Evolutionary conservation across 2,113 vertebrate genomes (phyloP), one percentile per base, ranked within the genome.

Genomic region (Ictalurus punctatus): DNA sequence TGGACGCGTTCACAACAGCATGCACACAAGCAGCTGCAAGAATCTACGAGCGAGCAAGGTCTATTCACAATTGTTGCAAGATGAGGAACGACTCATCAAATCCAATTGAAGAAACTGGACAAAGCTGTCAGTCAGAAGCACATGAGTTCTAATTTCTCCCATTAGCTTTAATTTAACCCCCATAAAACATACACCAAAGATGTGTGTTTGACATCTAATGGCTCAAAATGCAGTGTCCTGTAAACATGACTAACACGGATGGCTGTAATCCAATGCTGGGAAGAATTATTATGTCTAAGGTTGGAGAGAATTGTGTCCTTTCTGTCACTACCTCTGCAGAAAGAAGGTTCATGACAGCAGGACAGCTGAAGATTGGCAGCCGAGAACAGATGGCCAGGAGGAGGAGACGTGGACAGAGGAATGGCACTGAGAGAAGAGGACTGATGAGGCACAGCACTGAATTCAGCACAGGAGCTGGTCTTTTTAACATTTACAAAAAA

Each of bases 351-450:
- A 69, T 94, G 93, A 93, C 94, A 94, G 90, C 40, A 92, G 91
- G 90, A 87, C 82, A 63, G 54, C 76, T 67, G 89, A 92, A 95
- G 93, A 95, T 95, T 95, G 94, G 94, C 95, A 94, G 92, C 91
- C 86, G 91, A 90, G 93, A 95, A 95, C 95, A 96, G 95, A 96
- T 95, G 94, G 95, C 94, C 94, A 93, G 93, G 93, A 94, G 94
- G 93, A 87, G 85, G 83, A 85, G 71, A 89, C 44, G 37, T 85
- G 86, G 80, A 90, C 84, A 88, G 76, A 65, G 71, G 76, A 81
- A 81, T 27, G 65, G 84, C 73, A 65, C 71, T 80, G 82, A 92
- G 93, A 92, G 37, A 88, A 81, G 93, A 92, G 93, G 92, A 91
- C 93, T 94, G 93, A 95, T 94, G 94, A 94, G 93, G 92, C 86